These are phyloP conservation scores for Pipistrellus kuhlii DNA, from an alignment of 2,797 vertebrate species.

Conservation along the genomic window DNA sequence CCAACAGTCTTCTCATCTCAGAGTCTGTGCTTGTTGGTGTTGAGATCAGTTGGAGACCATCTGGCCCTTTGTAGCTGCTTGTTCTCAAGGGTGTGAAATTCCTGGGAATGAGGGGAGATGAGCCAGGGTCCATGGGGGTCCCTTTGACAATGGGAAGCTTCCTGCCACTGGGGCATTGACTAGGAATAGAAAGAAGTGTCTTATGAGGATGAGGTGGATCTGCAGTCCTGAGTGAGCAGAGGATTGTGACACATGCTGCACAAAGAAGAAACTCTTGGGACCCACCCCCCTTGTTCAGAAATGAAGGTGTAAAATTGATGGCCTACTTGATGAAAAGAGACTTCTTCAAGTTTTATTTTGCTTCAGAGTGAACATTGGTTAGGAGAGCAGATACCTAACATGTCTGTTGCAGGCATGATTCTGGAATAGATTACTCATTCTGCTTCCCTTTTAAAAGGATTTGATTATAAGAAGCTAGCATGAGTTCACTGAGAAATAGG, in stretches of 20 bases:
- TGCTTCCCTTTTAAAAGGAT: slow-evolving; percentile 49
- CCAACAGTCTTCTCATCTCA: neutral
- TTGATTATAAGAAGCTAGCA: slow-evolving; percentile 67
- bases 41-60: neutral
- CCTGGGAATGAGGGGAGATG: neutral
- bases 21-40: neutral
- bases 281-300: neutral
- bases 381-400: neutral
- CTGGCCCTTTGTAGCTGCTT: neutral
- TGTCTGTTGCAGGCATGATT: slow-evolving; percentile 5
- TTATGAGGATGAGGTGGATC: neutral
- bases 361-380: neutral
- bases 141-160: neutral
- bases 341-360: neutral
- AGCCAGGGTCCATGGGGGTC: neutral
- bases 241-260: rapidly evolving
- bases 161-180: neutral
- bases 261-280: neutral
- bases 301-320: neutral
- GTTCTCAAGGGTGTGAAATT: neutral
- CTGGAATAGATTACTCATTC: slow-evolving; percentile 72
- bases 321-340: neutral
- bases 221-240: neutral
- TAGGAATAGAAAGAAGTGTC: neutral
- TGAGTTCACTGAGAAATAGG: slow-evolving; percentile 75